Base-by-base conservation (phyloP, 2,888 invertebrate genomes). In the Tricholauxania praeusta region DNA sequence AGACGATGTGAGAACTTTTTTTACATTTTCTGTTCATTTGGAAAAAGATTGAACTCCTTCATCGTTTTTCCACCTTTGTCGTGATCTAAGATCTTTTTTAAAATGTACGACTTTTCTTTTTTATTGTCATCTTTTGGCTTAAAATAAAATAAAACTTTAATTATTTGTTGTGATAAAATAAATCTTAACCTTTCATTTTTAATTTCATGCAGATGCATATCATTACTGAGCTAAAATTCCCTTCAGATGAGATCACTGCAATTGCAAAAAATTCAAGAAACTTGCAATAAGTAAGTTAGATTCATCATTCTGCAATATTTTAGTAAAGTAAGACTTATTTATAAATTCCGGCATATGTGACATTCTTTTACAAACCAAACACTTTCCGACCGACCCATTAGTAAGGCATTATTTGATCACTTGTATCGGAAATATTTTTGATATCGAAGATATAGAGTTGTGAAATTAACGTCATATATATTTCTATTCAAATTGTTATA, bases 161-260 rank as follows among this genome's bases (percentile, higher is more conserved):
- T 28, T 28, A 28, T 28, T 22, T 22, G 22, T 22, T 22, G 2
- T 1, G 22, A 22, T 28, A 28, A 28, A 3, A 3, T 28, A 0
- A 28, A 28, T 28, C 28, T 4, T 28, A 28, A 84, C 85, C 81
- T 71, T 79, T 80, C 72, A 85, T 74, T 71, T 80, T 76, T 48
- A 86, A 49, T 12, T 82, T 81, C 10, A 87, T 79, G 2, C 78
- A 71, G 1, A 82, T 75, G 15, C 86, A 80, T 17, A 84, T 53
- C 81, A 86, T 85, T 10, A 80, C 72, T 2, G 86, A 85, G 4
- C 82, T 81, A 57, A 81, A 86, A 64, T 87, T 86, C 70, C 85
- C 85, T 1, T 85, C 86, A 0, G 83, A 80, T 0, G 82, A 79
- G 67, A 80, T 82, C 0, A 84, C 85, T 4, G 85, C 84, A 17